Evolutionary conservation across 2,797 vertebrate species (phyloP), one percentile per base, ranked within the genome.

Genomic region (Lemur catta): DNA sequence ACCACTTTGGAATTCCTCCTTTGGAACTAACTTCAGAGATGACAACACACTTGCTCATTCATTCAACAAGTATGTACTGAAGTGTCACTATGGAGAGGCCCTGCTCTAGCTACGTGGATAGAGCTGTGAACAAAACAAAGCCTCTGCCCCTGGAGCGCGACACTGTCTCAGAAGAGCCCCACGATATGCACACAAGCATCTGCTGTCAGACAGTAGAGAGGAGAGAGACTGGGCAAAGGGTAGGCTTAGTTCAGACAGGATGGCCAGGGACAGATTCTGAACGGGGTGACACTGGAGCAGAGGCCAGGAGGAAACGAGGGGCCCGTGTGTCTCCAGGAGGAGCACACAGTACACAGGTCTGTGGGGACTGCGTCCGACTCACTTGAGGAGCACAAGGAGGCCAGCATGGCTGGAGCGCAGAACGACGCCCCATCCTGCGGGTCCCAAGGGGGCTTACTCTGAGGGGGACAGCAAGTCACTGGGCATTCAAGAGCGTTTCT

Each of bases 1-100:
- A 52, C 8, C 20, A n/a, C 30, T 78, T 63, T 79, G 48, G 55
- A 89, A 93, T 65, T 80, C 26, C 79, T 95, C 80, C 63, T 74
- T 50, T 30, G 12, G 48, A 79, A 65, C 61, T 57, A 12, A 91
- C 82, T 87, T 93, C 76, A 74, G 86, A 91, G 24, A 72, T 22
- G 22, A 18, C 48, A 59, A 33, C 22, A 18, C 65, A 81, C 46
- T n/a, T 50, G 33, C 46, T 38, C 38, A 30, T 15, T 69, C 71
- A 20, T 1, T 78, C 38, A 57, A 71, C 30, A 17, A 33, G 26
- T 30, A 76, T 30, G 17, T 35, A 20, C 18, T 46, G 50, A 46
- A 59, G 22, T 17, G 10, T 26, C 75, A 52, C 17, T 33, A 24
- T 9, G 10, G 43, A 76, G 33, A 71, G 41, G 15, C 35, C 20